Percentiles rank a stretch among this genome's conserved stretches.
phyloP scores from a whole-genome alignment of 1,140 invertebrate genomes.

The Zaprionus africanus region DNA sequence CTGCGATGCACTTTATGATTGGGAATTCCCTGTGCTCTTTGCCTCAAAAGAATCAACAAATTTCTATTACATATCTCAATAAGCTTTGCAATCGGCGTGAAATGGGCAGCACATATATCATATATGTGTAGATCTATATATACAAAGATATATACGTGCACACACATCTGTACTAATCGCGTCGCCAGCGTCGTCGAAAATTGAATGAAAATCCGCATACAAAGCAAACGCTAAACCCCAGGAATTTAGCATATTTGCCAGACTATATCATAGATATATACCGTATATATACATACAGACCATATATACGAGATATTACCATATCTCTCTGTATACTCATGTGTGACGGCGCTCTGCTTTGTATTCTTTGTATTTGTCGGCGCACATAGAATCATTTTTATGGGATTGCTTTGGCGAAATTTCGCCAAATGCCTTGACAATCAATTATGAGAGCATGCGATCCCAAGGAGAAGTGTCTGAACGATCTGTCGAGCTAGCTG shows the following conservation, averaged over 20 bases:
- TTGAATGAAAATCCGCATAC: slow-evolving; percentile 71
- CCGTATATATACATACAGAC: slow-evolving; percentile 41
- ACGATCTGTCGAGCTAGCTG: slow-evolving; percentile 15
- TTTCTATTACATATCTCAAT: slow-evolving; percentile 29
- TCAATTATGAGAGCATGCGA: slow-evolving; percentile 68
- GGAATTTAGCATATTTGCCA: slow-evolving; percentile 77
- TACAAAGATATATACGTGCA: background rate
- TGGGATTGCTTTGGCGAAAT: slow-evolving; percentile 51
- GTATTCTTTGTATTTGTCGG: slow-evolving; percentile 60
- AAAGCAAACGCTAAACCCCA: slow-evolving; percentile 53
- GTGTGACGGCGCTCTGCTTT: slow-evolving; percentile 48
- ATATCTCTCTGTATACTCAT: slow-evolving; percentile 24
- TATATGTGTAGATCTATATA: background rate
- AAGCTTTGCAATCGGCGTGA: slow-evolving; percentile 40
- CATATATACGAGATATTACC: slow-evolving; percentile 20
- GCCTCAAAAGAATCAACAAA: background rate
- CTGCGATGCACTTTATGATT: background rate
- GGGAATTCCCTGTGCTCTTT: slow-evolving; percentile 16
- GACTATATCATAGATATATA: slow-evolving; percentile 35
- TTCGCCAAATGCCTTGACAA: slow-evolving; percentile 73
- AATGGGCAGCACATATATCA: slow-evolving; percentile 24
- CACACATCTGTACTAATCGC: slow-evolving; percentile 3
- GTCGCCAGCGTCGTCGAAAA: slow-evolving; percentile 57
- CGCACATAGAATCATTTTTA: slow-evolving; percentile 65
- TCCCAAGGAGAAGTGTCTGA: slow-evolving; percentile 41